Conservation (phyloP, 2,888 invertebrate species). For the Lithophane ornitopus region DNA sequence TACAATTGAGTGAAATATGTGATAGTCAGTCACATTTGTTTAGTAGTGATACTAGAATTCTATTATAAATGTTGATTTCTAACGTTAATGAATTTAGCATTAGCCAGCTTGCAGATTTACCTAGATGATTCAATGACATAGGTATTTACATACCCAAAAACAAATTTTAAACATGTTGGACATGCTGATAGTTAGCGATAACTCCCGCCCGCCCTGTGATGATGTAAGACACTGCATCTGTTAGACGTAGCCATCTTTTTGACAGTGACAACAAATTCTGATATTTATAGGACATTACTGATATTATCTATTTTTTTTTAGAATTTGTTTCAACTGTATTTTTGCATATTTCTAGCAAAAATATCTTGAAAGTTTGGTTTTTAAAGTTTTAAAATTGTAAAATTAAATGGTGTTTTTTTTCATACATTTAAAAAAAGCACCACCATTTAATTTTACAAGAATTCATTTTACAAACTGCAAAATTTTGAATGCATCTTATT, state of each 20-base stretch:
- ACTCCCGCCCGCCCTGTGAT: constrained; percentile 66
- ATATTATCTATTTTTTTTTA: too few relatives aligned
- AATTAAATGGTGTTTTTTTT: too few relatives aligned
- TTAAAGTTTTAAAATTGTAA: too few relatives aligned
- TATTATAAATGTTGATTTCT: background rate
- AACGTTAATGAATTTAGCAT: background rate
- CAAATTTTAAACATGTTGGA: constrained; percentile 45
- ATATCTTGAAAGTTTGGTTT: background rate
- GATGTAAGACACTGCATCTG: constrained; percentile 38
- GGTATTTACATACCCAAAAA: background rate
- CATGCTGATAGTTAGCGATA: constrained; percentile 74
- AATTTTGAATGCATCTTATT: background rate
- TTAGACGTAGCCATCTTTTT: constrained; percentile 53
- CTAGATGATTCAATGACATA: background rate
- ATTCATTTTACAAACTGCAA: background rate
- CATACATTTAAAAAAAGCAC: too few relatives aligned
- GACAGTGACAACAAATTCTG: constrained; percentile 9
- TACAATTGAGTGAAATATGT: background rate
- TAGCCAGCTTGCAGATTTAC: background rate
- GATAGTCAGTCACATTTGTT: background rate
- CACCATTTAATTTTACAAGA: too few relatives aligned
- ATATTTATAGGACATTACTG: background rate
- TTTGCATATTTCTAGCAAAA: background rate
- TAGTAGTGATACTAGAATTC: background rate
- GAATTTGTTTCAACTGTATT: background rate